phyloP scores from a whole-genome alignment of 2,797 vertebrate species.

The Rhynchotus rufescens region DNA sequence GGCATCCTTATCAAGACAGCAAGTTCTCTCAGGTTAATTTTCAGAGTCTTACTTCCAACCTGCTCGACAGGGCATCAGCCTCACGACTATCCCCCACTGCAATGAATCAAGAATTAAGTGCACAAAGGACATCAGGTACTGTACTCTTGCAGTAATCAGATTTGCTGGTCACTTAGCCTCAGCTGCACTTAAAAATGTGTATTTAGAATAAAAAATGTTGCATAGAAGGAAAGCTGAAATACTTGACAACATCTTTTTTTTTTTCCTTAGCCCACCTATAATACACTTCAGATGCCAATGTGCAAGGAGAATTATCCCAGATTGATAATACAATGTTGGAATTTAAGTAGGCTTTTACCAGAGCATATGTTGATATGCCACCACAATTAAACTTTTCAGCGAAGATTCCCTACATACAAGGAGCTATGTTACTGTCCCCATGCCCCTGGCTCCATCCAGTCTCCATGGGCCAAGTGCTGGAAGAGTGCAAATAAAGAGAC shows the following conservation, averaged over 20 bases:
- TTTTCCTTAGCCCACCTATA: background rate
- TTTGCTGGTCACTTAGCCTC: slow-evolving; percentile 44
- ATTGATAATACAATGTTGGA: background rate
- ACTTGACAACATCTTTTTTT: background rate
- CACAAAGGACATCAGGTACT: slow-evolving; percentile 20
- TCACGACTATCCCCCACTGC: slow-evolving; percentile 16
- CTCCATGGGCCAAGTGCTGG: background rate
- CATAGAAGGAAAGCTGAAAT: background rate
- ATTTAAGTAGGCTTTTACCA: slow-evolving; percentile 9
- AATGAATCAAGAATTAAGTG: slow-evolving; percentile 40
- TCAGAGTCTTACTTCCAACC: background rate
- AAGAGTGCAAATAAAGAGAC: slow-evolving; percentile 13
- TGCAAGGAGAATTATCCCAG: background rate
- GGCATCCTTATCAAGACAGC: slow-evolving; percentile 25
- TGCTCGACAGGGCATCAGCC: slow-evolving; percentile 4
- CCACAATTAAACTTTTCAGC: slow-evolving; percentile 40
- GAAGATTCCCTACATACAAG: background rate
- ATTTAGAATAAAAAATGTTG: slow-evolving; percentile 44
- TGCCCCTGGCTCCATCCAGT: background rate
- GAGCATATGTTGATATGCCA: background rate
- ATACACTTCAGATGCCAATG: background rate
- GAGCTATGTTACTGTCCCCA: background rate
- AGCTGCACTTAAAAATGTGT: slow-evolving; percentile 30
- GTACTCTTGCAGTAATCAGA: background rate
- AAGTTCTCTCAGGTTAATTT: slow-evolving; percentile 21